Evolutionary conservation across 1,140 invertebrate species (phyloP).

Genomic region (Drosophila sp.): DNA sequence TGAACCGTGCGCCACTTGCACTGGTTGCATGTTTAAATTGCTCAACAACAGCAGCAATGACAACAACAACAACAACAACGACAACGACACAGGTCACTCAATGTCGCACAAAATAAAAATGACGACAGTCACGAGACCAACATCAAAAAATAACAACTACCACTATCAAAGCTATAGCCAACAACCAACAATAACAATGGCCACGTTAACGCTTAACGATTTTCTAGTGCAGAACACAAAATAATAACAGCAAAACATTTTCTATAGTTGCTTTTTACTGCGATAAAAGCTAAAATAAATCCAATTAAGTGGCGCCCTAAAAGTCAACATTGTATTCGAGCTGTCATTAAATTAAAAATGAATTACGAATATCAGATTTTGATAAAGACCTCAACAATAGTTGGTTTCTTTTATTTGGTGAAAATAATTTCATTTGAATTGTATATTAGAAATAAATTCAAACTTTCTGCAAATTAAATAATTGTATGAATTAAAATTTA

Average conservation of each 20-base stretch:
- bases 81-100: conserved; percentile 28
- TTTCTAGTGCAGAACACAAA: conserved; percentile 65
- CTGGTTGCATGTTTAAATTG: conserved; percentile 54
- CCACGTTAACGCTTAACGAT: conserved; percentile 60
- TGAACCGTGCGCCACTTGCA: conserved; percentile 48
- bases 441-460: neutral
- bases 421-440: neutral
- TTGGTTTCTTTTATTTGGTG: neutral
- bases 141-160: too few relatives aligned
- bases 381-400: neutral
- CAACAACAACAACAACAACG: neutral
- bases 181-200: conserved; percentile 37
- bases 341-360: conserved; percentile 19
- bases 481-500: neutral
- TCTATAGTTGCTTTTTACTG: conserved; percentile 11
- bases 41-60: neutral
- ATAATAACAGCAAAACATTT: conserved; percentile 31
- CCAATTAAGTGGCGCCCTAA: conserved; percentile 29
- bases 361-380: conserved; percentile 7
- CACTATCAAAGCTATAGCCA: conserved; percentile 34
- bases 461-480: neutral
- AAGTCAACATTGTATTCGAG: neutral
- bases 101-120: conserved; percentile 47
- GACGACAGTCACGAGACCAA: conserved; percentile 60
- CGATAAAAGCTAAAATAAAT: conserved; percentile 29